These are phyloP conservation scores for Caenorhabditis sp. DNA, from an alignment of 2,888 invertebrate species.

Conservation along the genomic window DNA sequence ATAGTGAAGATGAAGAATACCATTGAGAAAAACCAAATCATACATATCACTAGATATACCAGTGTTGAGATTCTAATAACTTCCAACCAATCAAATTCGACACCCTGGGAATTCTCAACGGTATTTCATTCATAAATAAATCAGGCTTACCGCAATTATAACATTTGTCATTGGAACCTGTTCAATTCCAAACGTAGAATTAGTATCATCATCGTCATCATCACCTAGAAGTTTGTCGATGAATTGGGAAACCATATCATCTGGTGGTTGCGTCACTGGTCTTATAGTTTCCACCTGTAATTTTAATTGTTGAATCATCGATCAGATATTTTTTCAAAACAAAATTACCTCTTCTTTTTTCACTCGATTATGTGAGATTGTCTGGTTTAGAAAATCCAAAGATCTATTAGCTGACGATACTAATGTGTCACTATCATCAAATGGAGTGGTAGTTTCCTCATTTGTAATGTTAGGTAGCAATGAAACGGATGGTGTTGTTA, in stretches of 20 bases:
- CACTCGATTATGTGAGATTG: neutral
- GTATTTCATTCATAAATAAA: neutral
- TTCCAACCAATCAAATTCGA: constrained; percentile 58
- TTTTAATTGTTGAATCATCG: no score
- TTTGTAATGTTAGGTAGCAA: neutral
- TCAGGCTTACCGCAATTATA: constrained; percentile 15
- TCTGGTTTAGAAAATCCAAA: constrained; percentile 5
- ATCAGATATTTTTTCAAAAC: neutral
- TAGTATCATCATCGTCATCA: constrained; percentile 10
- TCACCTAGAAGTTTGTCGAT: neutral
- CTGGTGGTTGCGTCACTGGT: constrained; percentile 2
- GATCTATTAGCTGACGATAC: constrained; percentile 18
- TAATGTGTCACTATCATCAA: constrained; percentile 7
- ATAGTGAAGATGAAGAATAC: constrained; percentile 57
- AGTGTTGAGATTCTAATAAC: constrained; percentile 62
- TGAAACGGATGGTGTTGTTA: neutral
- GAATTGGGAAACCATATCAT: constrained; percentile 1
- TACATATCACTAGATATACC: constrained; percentile 53
- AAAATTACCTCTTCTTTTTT: neutral
- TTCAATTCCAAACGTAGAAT: constrained; percentile 44
- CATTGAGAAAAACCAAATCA: constrained; percentile 60
- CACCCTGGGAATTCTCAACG: constrained; percentile 22
- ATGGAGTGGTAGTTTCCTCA: no score
- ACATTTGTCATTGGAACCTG: constrained; percentile 44
- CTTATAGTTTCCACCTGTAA: neutral